These are phyloP conservation scores for Aporrectodea caliginosa DNA, from an alignment of 1,140 invertebrate species.

Conservation along the genomic window DNA sequence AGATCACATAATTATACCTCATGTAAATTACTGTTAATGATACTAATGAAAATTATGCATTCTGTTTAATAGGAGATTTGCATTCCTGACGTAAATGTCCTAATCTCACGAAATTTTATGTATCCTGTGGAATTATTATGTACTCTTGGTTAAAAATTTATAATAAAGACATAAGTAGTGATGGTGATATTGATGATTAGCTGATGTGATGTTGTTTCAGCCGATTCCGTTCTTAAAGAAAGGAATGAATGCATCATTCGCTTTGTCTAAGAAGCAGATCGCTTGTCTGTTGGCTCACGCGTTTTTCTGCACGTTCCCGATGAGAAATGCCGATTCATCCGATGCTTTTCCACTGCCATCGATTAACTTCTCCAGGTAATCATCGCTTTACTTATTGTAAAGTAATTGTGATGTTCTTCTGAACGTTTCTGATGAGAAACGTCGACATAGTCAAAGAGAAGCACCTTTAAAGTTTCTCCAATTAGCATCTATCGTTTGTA, in stretches of 20 bases:
- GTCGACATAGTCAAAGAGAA: too few species aligned
- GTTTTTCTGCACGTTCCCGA: conserved; percentile 12
- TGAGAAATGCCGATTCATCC: background rate
- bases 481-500: too few species aligned
- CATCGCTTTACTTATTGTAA: too few species aligned
- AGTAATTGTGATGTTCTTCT: too few species aligned
- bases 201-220: background rate
- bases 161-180: too few species aligned
- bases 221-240: background rate
- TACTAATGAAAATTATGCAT: background rate
- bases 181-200: too few species aligned
- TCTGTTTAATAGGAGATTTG: background rate
- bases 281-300: conserved; percentile 4
- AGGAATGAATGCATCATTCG: background rate
- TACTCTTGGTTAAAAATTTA: too few species aligned
- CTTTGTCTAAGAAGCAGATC: background rate
- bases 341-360: background rate
- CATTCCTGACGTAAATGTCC: too few species aligned
- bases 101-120: background rate
- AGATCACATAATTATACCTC: too few species aligned
- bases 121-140: background rate
- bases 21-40: background rate
- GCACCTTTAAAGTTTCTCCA: too few species aligned
- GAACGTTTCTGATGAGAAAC: too few species aligned
- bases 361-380: background rate